phyloP scores from a whole-genome alignment of 2,797 vertebrate genomes.

The Lutjanus argentimaculatus region DNA sequence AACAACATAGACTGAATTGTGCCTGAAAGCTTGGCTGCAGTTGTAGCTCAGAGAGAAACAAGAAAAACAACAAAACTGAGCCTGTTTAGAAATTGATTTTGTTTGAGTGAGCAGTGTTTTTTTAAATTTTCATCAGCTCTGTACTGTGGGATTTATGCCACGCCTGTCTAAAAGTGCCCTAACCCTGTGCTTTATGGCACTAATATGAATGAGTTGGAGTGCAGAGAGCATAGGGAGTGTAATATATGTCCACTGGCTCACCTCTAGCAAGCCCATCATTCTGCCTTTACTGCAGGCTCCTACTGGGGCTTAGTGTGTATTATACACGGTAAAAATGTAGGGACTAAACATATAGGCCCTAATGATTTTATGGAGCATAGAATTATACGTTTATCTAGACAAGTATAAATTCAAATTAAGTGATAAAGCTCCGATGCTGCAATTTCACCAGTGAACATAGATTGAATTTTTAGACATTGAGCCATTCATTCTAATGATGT shows the following conservation, averaged over 20 bases:
- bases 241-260: constrained; percentile 58
- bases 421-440: neutral
- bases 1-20: neutral
- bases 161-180: constrained; percentile 64
- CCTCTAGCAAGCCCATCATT: constrained; percentile 54
- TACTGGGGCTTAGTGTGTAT: neutral
- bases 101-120: constrained; percentile 26
- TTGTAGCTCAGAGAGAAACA: constrained; percentile 31
- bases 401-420: neutral
- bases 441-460: neutral
- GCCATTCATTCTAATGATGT: neutral
- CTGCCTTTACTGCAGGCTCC: constrained; percentile 39
- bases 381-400: constrained; percentile 7
- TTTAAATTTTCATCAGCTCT: constrained; percentile 49
- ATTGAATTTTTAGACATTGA: neutral
- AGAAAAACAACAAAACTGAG: constrained; percentile 4
- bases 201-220: constrained; percentile 75
- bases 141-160: constrained; percentile 67
- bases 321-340: neutral
- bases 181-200: constrained; percentile 72
- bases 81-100: constrained; percentile 28
- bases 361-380: constrained; percentile 6
- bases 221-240: constrained; percentile 56
- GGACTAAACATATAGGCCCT: constrained; percentile 9
- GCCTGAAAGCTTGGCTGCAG: neutral